A percentile compares a stretch with the other conserved stretches of the same genome.
These are phyloP conservation scores for Sinella curviseta DNA, from an alignment of 1,140 invertebrate species.

Conservation along the genomic window DNA sequence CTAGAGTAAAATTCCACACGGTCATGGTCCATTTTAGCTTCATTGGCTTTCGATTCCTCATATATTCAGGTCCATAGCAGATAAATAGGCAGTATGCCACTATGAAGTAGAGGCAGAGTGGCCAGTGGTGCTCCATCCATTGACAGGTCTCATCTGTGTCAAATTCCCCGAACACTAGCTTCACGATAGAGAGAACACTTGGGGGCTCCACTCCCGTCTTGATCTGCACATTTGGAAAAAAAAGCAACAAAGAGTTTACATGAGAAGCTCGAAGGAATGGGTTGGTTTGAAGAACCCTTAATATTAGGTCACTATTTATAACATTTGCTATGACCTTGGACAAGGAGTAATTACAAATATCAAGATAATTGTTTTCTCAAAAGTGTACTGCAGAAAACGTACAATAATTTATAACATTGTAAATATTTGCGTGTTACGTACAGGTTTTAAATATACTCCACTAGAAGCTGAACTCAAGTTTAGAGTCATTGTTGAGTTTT, in stretches of 20 bases:
- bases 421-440: no score
- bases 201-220: neutral
- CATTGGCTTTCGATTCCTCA: constrained; percentile 86
- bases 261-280: no score
- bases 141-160: constrained; percentile 78
- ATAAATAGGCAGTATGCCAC: constrained; percentile 90
- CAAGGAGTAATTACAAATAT: neutral
- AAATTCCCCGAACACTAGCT: constrained; percentile 65
- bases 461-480: neutral
- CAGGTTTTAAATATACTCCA: neutral
- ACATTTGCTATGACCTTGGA: no score
- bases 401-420: no score
- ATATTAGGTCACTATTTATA: neutral
- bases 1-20: constrained; percentile 88
- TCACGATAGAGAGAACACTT: neutral
- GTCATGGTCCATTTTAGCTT: constrained; percentile 82
- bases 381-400: no score
- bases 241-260: neutral
- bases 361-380: neutral
- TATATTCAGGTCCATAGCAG: constrained; percentile 87
- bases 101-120: constrained; percentile 85
- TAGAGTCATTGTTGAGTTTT: neutral
- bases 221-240: neutral
- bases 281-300: no score
- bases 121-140: constrained; percentile 97